phyloP scores from a whole-genome alignment of 2,888 invertebrate genomes.

The Tiliacea aurago region DNA sequence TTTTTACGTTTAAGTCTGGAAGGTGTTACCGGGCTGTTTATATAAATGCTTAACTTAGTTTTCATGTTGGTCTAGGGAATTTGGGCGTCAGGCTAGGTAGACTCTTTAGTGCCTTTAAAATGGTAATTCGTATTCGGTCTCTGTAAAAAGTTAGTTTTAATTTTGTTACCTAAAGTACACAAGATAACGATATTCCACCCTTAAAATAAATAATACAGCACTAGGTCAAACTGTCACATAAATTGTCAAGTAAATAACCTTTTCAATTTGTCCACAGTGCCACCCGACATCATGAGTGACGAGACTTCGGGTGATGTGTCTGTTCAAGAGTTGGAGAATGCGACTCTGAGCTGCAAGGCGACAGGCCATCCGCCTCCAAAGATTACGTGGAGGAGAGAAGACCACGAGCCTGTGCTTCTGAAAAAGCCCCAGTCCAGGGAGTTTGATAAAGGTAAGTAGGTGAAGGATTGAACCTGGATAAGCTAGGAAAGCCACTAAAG shows the following conservation, averaged over 20 bases:
- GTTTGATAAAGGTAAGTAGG: constrained; percentile 83
- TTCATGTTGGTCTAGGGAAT: constrained; percentile 23
- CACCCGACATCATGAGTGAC: constrained; percentile 94
- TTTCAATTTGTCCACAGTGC: constrained; percentile 88
- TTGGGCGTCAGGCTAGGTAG: background rate
- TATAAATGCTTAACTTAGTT: constrained; percentile 48
- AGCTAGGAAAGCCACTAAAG: too few species aligned
- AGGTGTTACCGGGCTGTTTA: constrained; percentile 41
- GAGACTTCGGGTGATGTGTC: constrained; percentile 95
- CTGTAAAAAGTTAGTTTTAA: constrained; percentile 31
- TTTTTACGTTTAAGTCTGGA: constrained; percentile 35
- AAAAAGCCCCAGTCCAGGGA: constrained; percentile 89
- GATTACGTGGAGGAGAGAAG: constrained; percentile 96
- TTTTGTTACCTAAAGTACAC: constrained; percentile 3
- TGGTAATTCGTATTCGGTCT: background rate
- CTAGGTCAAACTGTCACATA: background rate
- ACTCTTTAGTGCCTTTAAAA: constrained; percentile 27
- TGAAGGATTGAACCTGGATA: too few species aligned
- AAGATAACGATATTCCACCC: background rate
- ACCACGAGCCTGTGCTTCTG: constrained; percentile 91
- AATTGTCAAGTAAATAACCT: background rate
- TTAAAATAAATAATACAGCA: background rate
- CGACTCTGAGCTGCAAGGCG: constrained; percentile 95
- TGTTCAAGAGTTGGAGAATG: constrained; percentile 95
- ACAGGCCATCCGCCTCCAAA: constrained; percentile 95